phyloP scores from a whole-genome alignment of 1,140 invertebrate genomes.

The Apis cerana region DNA sequence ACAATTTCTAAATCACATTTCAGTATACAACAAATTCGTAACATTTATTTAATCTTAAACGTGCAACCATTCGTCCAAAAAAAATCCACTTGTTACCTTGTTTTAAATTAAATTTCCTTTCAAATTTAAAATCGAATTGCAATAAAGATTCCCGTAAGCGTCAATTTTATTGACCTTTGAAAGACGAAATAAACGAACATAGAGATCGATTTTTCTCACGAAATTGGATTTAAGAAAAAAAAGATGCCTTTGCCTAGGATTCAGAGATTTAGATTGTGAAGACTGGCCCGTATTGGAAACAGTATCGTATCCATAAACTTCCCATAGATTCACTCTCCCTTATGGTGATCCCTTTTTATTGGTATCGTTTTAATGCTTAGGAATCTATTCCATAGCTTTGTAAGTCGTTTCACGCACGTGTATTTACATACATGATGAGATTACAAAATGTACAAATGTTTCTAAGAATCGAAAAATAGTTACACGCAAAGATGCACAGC shows the following conservation, averaged over 20 bases:
- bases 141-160: neutral
- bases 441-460: neutral
- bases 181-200: neutral
- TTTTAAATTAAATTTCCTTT: no score
- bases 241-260: conserved; percentile 28
- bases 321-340: conserved; percentile 37
- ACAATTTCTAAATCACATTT: neutral
- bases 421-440: neutral
- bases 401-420: neutral
- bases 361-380: conserved; percentile 38
- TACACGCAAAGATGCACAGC: neutral
- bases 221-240: conserved; percentile 44
- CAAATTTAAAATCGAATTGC: neutral
- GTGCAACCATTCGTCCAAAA: neutral
- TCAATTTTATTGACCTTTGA: neutral
- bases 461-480: neutral
- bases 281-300: conserved; percentile 49
- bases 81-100: neutral
- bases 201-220: neutral
- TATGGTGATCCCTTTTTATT: conserved; percentile 61
- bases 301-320: conserved; percentile 60
- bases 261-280: conserved; percentile 46
- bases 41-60: neutral
- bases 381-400: conserved; percentile 5
- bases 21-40: neutral